Evolutionary conservation across 2,888 invertebrate genomes (phyloP), one percentile per base, ranked within the genome.

Genomic region (Euspilapteryx auroguttella): DNA sequence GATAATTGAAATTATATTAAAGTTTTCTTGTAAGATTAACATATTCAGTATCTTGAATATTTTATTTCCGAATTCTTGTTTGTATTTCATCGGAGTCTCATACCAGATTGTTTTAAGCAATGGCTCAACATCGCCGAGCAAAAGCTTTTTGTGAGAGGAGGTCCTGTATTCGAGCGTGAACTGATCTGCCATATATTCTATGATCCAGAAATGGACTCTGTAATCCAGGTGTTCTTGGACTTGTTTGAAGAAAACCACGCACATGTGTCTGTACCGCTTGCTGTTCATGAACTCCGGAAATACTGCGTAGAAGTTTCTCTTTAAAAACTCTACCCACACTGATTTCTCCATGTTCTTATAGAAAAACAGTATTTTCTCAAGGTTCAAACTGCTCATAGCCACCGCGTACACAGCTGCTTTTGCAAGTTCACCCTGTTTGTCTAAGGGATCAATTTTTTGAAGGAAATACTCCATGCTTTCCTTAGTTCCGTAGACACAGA

Each of bases 251-350:
- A 28, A 11, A 10, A 11, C 28, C 3, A 14, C 10, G 10, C 28
- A 28, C 14, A 28, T 15, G 23, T 28, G 28, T 7, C 14, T 28
- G 23, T 28, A 28, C 11, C 14, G 22, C 7, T 15, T 10, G 12
- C 14, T 23, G 7, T 15, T 14, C 4, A 23, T 23, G 6, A 28
- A 10, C 9, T 9, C 14, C 3, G 13, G n/a, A 15, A 28, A 28
- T 6, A 28, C 20, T n/a, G 8, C 10, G 4, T 12, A 14, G 22
- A 28, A 28, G 15, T 12, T n/a, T 14, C 28, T 12, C 11, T n/a
- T 22, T 10, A 23, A 3, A 3, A 28, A 6, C 8, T 14, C 22
- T 3, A 12, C 14, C 28, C 28, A 28, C 3, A 9, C 10, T 6
- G n/a, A 2, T 2, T 11, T 6, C 4, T 28, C 28, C 22, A 28